Evolutionary conservation across 2,888 invertebrate genomes (phyloP), one percentile per base, ranked within the genome.

Genomic region (Prostheceraeus crozeri): DNA sequence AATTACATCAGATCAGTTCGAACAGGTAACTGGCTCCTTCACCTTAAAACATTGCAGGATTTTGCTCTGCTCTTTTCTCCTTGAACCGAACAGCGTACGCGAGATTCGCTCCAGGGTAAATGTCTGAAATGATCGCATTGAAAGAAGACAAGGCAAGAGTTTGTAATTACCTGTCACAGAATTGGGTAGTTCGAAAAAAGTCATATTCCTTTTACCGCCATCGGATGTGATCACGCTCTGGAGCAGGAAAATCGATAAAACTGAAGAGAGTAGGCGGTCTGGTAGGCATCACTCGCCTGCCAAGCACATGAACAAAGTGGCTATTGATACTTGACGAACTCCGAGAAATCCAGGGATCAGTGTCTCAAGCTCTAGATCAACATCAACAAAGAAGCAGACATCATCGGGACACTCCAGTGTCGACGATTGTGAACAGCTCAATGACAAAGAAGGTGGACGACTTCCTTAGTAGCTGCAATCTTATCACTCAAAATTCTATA

Each of bases 181-280:
- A 40, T n/a, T 40, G 45, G 45, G 45, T 40, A n/a, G 14, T 40
- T 40, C n/a, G n/a, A 40, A n/a, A 40, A 40, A 19, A 14, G 14
- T 40, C 19, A 14, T 19, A n/a, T 14, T 40, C 19, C 45, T 14
- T 40, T 40, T 19, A 14, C 48, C 48, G 48, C 25, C 23, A 23
- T 16, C 23, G 48, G 48, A 25, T 48, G 48, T 48, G 48, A 48
- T 28, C 23, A 48, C 27, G 48, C 48, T 19, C 27, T 48, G 16
- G 23, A 48, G 48, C 14, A 48, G 27, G 48, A 25, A 25, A 48
- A 48, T 48, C 48, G 48, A 23, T 23, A 48, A 48, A 48, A n/a
- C n/a, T 48, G 23, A 48, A 48, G n/a, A 28, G 23, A 48, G 23
- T 28, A 4, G 6, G 48, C 27, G 48, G 48, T 48, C 48, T 48